Conservation (phyloP, 2,888 invertebrate genomes). For the Empis stercorea region DNA sequence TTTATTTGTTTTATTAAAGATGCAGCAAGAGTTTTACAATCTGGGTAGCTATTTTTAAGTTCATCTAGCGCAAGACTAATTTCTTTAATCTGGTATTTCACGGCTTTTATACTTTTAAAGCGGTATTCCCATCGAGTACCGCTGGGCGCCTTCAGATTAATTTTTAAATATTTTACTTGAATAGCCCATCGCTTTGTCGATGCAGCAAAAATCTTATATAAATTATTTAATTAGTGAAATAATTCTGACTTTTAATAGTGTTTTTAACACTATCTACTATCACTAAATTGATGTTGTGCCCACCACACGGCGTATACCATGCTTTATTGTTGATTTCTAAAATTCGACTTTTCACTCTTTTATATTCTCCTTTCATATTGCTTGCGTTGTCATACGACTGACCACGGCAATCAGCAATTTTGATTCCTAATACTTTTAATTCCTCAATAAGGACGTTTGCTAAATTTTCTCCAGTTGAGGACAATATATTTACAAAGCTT, state of each 20-base stretch:
- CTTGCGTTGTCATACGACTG: background rate
- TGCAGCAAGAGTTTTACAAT: background rate
- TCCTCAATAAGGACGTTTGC: conserved; percentile 2
- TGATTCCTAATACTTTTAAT: conserved; percentile 3
- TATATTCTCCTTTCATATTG: conserved; percentile 2
- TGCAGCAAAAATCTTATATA: background rate
- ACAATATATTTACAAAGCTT: background rate
- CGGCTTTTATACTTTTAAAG: background rate
- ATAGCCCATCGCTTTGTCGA: background rate
- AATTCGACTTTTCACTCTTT: conserved; percentile 4
- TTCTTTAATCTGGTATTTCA: background rate
- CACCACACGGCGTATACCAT: conserved; percentile 1
- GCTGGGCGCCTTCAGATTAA: background rate
- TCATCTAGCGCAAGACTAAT: background rate
- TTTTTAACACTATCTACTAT: background rate
- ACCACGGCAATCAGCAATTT: conserved; percentile 1
- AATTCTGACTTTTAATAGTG: background rate
- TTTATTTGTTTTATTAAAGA: background rate
- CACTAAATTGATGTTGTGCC: background rate
- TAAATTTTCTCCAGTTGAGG: conserved; percentile 2
- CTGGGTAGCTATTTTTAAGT: background rate
- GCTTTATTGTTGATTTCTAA: conserved; percentile 8
- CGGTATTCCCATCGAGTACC: background rate
- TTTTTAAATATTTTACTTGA: background rate
- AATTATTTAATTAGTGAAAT: background rate